Conservation (phyloP, 2,113 vertebrate genomes). For the Nestor notabilis region DNA sequence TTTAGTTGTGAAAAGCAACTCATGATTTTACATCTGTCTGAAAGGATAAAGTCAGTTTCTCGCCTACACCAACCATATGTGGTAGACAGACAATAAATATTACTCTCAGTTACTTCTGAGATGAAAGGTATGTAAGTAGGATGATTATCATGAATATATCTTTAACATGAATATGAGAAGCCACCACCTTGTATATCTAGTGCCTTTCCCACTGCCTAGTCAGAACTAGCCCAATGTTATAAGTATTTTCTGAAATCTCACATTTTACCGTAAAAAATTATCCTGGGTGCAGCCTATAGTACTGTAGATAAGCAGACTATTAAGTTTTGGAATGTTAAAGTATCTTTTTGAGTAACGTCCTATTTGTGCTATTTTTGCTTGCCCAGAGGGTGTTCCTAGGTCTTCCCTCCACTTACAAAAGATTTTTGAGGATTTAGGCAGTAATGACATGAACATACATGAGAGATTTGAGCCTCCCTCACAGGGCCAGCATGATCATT, state of each 20-base stretch:
- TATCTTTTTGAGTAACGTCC: not conserved
- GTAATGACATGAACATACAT: not conserved
- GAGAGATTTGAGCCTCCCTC: not conserved
- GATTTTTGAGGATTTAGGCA: not conserved
- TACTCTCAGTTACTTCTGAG: not conserved
- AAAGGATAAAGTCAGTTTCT: not conserved
- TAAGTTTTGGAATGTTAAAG: not conserved
- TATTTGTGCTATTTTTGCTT: not conserved
- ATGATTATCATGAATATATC: not conserved
- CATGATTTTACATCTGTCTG: not conserved
- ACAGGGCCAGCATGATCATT: not conserved
- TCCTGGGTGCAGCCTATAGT: not conserved
- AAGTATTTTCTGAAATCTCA: not conserved
- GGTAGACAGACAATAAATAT: not conserved
- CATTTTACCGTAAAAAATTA: not conserved
- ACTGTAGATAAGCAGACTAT: not conserved
- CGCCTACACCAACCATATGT: not conserved
- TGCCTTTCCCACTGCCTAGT: not conserved
- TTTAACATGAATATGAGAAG: not conserved
- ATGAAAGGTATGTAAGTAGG: not conserved
- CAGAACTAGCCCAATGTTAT: not conserved
- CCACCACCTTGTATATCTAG: not conserved
- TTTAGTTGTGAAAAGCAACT: not conserved
- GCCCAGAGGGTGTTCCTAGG: not conserved
- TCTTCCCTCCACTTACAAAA: not conserved